Percentiles rank a stretch among this genome's conserved stretches.
Conservation (phyloP, 2,888 invertebrate genomes). For the Autographa pulchrina region DNA sequence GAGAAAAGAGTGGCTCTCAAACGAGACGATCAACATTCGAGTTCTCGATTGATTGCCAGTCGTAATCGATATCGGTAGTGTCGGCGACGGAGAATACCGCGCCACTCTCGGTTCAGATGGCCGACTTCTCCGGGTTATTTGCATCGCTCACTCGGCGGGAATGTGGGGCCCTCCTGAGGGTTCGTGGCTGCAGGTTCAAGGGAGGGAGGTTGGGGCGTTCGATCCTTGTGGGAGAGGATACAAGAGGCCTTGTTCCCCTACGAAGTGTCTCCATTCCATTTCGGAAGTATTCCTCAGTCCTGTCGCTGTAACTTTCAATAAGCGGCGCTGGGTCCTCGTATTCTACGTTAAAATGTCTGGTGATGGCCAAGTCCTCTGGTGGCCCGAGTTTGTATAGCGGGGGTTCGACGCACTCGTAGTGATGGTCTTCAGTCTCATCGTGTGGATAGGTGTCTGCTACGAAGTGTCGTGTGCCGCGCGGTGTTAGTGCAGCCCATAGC, state of each 20-base stretch:
- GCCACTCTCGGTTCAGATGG: conserved; percentile 88
- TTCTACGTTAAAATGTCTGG: conserved; percentile 94
- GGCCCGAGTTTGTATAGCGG: conserved; percentile 86
- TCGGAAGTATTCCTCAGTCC: conserved; percentile 84
- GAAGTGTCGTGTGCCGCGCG: conserved; percentile 94
- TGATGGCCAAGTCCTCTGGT: conserved; percentile 89
- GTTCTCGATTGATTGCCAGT: conserved; percentile 79
- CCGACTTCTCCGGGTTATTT: conserved; percentile 83
- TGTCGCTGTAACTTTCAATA: conserved; percentile 92
- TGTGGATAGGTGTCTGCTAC: conserved; percentile 91
- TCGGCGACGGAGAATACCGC: conserved; percentile 89
- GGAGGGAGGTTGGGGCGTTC: conserved; percentile 95
- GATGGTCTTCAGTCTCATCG: conserved; percentile 91
- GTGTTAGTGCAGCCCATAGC: conserved; percentile 95
- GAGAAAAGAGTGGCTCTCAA: conserved; percentile 65
- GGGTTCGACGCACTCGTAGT: conserved; percentile 92
- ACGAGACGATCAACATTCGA: conserved; percentile 84
- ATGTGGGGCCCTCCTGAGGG: conserved; percentile 85
- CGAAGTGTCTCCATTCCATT: conserved; percentile 85
- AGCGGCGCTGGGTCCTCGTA: conserved; percentile 94
- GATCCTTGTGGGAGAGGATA: conserved; percentile 94
- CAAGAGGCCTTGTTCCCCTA: conserved; percentile 90
- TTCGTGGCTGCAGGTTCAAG: conserved; percentile 91
- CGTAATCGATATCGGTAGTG: conserved; percentile 82
- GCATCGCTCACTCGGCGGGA: conserved; percentile 87